Evolutionary conservation across 2,113 vertebrate species (phyloP).

Genomic region (Microtus richardsoni): DNA sequence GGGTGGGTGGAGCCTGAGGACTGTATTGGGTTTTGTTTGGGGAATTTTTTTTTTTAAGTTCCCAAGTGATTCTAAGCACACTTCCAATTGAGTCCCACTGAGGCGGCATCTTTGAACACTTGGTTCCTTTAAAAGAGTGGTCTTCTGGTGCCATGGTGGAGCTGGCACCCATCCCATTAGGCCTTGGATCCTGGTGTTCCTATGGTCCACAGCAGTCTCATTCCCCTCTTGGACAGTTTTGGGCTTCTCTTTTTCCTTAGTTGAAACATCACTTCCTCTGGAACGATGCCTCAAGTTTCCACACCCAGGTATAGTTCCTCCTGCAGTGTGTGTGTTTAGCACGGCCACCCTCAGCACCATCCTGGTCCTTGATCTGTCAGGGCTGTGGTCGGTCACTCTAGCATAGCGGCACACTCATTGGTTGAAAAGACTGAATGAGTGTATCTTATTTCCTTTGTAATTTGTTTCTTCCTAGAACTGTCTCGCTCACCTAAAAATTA

Average conservation of each 20-base stretch:
- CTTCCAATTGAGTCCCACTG: not conserved
- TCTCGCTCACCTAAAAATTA: not conserved
- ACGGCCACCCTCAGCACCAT: too few relatives aligned
- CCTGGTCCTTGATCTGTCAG: not conserved
- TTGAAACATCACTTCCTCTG: not conserved
- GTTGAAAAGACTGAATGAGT: not conserved
- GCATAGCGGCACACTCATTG: not conserved
- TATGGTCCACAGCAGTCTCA: too few relatives aligned
- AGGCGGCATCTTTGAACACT: not conserved
- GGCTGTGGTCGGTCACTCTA: too few relatives aligned
- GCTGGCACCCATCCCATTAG: not conserved
- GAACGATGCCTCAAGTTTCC: not conserved
- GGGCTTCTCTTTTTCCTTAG: not conserved
- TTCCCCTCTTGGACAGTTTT: not conserved
- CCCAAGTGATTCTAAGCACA: not conserved
- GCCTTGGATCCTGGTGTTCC: not conserved
- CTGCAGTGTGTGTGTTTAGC: not conserved
- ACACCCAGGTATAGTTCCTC: too few relatives aligned
- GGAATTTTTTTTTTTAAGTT: not conserved
- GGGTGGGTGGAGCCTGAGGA: not conserved
- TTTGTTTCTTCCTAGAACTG: conserved; percentile 30
- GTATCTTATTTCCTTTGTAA: conserved; percentile 2
- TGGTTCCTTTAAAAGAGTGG: not conserved
- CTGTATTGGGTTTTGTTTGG: not conserved
- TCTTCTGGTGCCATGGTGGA: not conserved